Conservation (phyloP, 2,797 vertebrate genomes). For the Eulemur albifrons region DNA sequence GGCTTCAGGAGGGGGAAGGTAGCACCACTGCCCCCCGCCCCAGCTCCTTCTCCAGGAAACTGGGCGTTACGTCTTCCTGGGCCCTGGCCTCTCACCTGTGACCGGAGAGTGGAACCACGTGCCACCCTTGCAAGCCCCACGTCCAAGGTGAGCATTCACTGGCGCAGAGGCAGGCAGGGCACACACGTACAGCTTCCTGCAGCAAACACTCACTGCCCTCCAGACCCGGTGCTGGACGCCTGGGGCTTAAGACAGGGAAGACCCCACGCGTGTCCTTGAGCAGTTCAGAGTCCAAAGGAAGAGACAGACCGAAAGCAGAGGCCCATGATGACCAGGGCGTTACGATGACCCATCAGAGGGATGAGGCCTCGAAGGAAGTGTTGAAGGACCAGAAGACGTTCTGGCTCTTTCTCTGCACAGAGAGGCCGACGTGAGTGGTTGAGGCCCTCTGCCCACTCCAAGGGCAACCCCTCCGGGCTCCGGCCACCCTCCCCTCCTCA, state of each 20-base stretch:
- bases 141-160: not conserved
- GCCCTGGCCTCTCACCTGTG: not conserved
- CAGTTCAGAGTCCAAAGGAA: not conserved
- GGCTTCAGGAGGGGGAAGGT: not conserved
- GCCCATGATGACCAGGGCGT: not conserved
- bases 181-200: not conserved
- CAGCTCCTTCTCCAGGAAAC: not conserved
- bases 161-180: not conserved
- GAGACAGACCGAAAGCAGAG: not conserved
- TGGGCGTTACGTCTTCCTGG: not conserved
- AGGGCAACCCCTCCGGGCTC: not conserved
- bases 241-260: not conserved
- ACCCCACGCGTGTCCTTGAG: fast-evolving
- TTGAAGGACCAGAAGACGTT: not conserved
- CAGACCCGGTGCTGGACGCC: not conserved
- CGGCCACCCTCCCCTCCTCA: not conserved
- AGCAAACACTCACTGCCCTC: not conserved
- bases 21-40: not conserved
- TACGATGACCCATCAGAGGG: fast-evolving
- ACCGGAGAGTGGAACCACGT: not conserved
- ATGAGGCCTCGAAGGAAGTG: not conserved
- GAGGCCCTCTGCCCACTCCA: not conserved
- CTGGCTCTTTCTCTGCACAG: not conserved
- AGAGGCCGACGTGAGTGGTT: not conserved
- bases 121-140: not conserved